These are phyloP conservation scores for Porites lobata DNA, from an alignment of 92 coral and sea anemone species.

Conservation along the genomic window DNA sequence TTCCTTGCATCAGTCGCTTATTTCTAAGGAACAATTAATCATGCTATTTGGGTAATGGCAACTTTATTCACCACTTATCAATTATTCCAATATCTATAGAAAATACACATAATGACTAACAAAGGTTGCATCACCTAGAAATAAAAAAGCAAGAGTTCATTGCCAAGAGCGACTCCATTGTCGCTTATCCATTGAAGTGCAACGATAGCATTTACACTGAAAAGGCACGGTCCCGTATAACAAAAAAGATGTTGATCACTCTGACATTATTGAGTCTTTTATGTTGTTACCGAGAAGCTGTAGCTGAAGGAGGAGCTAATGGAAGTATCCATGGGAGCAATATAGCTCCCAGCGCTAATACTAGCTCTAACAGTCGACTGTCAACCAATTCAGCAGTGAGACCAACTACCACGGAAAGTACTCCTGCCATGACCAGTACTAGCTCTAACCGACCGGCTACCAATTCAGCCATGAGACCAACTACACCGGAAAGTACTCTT, in stretches of 20 bases:
- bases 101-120: too few species aligned
- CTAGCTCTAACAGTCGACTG: neutral
- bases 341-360: too few species aligned
- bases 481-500: neutral
- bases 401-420: too few species aligned
- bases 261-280: slow-evolving; percentile 4
- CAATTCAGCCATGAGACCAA: neutral
- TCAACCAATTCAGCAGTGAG: neutral
- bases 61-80: neutral
- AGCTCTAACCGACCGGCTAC: too few species aligned
- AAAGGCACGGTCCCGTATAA: neutral
- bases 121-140: neutral
- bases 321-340: neutral
- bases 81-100: neutral
- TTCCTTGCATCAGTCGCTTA: too few species aligned
- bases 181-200: neutral
- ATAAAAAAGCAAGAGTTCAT: neutral
- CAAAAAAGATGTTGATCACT: neutral
- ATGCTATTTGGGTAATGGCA: neutral
- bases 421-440: too few species aligned
- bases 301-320: neutral
- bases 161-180: neutral
- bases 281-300: neutral
- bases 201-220: neutral
- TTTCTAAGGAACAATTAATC: too few species aligned